Evolutionary conservation across 2,888 invertebrate genomes (phyloP), one percentile per base, ranked within the genome.

Genomic region (Caenorhabditis uteleia): DNA sequence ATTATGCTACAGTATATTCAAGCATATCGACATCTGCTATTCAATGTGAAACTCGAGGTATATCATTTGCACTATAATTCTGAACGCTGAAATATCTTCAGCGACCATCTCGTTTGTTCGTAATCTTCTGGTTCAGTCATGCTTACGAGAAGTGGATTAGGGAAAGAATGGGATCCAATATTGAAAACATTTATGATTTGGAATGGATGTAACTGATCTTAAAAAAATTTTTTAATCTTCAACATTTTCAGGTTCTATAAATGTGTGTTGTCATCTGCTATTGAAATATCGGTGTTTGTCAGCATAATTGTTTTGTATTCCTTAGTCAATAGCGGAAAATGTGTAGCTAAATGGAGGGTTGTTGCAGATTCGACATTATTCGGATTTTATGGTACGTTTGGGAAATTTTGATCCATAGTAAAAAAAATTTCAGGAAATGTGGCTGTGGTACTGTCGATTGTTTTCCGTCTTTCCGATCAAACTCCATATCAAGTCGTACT

Each of bases 11-110:
- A 93, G 74, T 90, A 91, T 39, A 89, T 88, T 60, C 88, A 89
- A 77, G 93, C 92, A 0, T 92, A 91, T 83, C 87, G 92, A 29
- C 94, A 94, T 86, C 87, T 93, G 29, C 85, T 94, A 12, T 90
- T 89, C 74, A 94, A 94, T 83, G 89, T 89, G 7, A 86, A 89
- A 44, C 90, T 91, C 82, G 89, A 90, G 86, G 91, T 91, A 83
- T 16, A 38, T 38, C 8, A 12, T 38, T n/a, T n/a, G n/a, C n/a
- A n/a, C n/a, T 38, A 25, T 12, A 6, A 23, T 14, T 23, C 10
- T 12, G 16, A 29, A 46, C n/a, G 10, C 8, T 14, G 8, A 31
- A 8, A 29, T 16, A 10, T 20, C 43, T 61, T 36, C 51, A 77
- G 67, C 53, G 70, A 18, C 74, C 68, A 18, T 43, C 57, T 20